Percentiles rank a stretch among this genome's conserved stretches.
Conservation (phyloP, 2,797 vertebrate genomes). For the Chelon auratus region DNA sequence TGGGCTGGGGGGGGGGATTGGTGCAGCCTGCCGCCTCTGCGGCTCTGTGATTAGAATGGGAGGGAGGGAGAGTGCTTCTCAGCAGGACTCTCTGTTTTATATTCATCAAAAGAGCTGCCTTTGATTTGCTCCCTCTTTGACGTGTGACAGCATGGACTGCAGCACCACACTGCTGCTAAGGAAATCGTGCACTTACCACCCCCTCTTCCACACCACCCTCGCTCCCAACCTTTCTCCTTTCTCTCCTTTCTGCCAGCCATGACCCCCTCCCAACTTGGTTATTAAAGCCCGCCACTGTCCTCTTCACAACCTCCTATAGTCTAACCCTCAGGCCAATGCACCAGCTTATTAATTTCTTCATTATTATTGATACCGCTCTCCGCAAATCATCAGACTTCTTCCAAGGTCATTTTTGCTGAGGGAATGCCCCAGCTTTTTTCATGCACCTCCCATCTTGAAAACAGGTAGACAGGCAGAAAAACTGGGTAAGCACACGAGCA, state of each 20-base stretch:
- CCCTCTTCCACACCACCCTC: conserved; percentile 42
- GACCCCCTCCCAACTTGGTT: conserved; percentile 24
- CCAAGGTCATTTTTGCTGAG: conserved; percentile 81
- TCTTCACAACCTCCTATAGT: conserved; percentile 50
- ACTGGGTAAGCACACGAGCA: conserved; percentile 44
- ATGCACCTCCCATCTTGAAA: conserved; percentile 61
- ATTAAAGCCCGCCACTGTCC: conserved; percentile 50
- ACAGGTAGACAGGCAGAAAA: conserved; percentile 57
- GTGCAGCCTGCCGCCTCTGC: conserved; percentile 78
- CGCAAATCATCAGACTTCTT: conserved; percentile 78
- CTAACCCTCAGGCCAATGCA: conserved; percentile 72
- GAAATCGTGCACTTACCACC: conserved; percentile 84
- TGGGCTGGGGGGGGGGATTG: conserved; percentile 65
- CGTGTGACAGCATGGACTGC: conserved; percentile 85
- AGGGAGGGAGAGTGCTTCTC: conserved; percentile 86
- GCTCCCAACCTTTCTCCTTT: conserved; percentile 47
- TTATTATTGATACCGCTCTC: conserved; percentile 83
- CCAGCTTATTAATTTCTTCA: conserved; percentile 84
- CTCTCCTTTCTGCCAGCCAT: conserved; percentile 47
- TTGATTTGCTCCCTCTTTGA: conserved; percentile 89
- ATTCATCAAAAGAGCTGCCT: conserved; percentile 91
- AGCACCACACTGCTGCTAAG: conserved; percentile 79
- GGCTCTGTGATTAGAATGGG: conserved; percentile 86
- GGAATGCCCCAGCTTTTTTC: conserved; percentile 52
- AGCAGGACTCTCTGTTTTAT: conserved; percentile 89